Conservation (phyloP, 2,797 vertebrate species). For the Muscicapa striata region DNA sequence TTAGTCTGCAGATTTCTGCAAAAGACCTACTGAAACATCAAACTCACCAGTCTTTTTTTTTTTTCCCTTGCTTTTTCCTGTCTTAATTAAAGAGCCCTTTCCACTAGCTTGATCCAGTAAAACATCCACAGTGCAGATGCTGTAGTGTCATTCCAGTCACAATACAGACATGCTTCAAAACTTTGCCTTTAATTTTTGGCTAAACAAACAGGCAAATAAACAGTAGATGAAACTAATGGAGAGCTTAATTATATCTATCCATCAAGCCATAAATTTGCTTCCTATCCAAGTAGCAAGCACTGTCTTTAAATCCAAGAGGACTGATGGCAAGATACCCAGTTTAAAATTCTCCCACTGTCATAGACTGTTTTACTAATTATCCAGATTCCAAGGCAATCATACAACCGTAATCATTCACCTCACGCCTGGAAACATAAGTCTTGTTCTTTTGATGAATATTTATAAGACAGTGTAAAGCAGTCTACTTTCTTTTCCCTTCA, state of each 20-base stretch:
- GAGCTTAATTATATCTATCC: constrained; percentile 64
- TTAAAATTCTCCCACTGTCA: constrained; percentile 79
- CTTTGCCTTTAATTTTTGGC: constrained; percentile 63
- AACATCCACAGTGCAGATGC: not conserved
- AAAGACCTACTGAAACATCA: not conserved
- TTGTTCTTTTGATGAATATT: constrained; percentile 92
- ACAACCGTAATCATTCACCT: constrained; percentile 87
- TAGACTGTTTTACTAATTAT: constrained; percentile 84
- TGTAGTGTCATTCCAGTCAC: constrained; percentile 14
- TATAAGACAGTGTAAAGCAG: constrained; percentile 91
- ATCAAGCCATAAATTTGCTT: constrained; percentile 62
- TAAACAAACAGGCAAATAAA: constrained; percentile 68
- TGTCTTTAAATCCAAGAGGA: constrained; percentile 70
- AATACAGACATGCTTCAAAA: constrained; percentile 21
- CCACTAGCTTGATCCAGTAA: not conserved
- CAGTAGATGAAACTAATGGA: constrained; percentile 53
- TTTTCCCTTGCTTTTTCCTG: not conserved
- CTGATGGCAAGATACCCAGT: constrained; percentile 73
- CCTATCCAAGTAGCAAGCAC: constrained; percentile 38
- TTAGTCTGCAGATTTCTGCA: not conserved
- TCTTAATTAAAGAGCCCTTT: constrained; percentile 45
- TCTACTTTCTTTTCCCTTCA: constrained; percentile 88
- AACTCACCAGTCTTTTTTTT: not conserved
- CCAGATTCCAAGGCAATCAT: constrained; percentile 84
- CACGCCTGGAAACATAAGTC: constrained; percentile 85